These are phyloP conservation scores for Dynastes maya DNA, from an alignment of 2,888 invertebrate genomes.

Conservation along the genomic window DNA sequence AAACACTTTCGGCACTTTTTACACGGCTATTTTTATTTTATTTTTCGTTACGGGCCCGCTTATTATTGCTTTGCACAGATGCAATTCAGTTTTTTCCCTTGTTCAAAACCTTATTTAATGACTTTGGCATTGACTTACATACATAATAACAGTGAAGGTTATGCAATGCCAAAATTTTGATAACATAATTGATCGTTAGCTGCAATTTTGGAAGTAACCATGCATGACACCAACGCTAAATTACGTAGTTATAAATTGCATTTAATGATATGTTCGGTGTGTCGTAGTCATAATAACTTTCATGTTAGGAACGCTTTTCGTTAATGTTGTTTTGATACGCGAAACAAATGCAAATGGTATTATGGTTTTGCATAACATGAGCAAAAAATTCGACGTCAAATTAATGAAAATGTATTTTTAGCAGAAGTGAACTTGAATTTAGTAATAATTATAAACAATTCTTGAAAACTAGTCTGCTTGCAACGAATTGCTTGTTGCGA, in stretches of 20 bases:
- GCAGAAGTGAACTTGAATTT: too few relatives aligned
- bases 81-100: conserved; percentile 16
- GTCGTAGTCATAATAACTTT: conserved; percentile 7
- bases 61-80: not conserved
- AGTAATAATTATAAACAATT: too few relatives aligned
- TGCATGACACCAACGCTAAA: not conserved
- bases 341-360: not conserved
- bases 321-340: not conserved
- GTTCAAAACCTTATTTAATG: not conserved
- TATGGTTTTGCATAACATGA: not conserved
- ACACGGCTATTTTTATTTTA: not conserved
- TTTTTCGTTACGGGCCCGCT: not conserved
- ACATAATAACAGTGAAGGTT: not conserved
- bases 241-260: not conserved
- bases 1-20: not conserved
- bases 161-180: conserved; percentile 1
- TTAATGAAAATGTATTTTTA: too few relatives aligned
- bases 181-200: not conserved
- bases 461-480: too few relatives aligned
- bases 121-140: conserved; percentile 27
- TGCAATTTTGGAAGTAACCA: not conserved
- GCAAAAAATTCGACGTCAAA: too few relatives aligned
- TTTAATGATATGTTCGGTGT: not conserved
- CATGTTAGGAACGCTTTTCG: not conserved
- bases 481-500: too few relatives aligned